phyloP scores from a whole-genome alignment of 2,888 invertebrate species.

The Caenorhabditis uteleia region DNA sequence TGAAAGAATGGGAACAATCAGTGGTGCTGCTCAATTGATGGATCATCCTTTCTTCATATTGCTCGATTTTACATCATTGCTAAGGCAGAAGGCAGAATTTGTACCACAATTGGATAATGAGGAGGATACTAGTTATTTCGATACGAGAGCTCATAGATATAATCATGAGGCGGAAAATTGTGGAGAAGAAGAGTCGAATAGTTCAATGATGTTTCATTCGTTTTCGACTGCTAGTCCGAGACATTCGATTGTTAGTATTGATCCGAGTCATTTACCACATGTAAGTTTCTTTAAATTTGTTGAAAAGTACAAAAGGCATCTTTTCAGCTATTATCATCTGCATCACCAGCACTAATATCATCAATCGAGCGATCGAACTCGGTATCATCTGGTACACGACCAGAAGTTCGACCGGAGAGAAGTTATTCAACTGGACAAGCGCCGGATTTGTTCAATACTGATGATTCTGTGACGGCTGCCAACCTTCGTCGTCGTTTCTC shows the following conservation, averaged over 20 bases:
- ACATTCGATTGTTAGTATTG: conserved; percentile 65
- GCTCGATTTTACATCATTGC: conserved; percentile 92
- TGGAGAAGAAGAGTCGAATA: conserved; percentile 60
- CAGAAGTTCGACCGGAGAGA: conserved; percentile 23
- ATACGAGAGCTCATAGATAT: conserved; percentile 82
- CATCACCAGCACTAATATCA: conserved; percentile 6
- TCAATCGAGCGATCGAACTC: conserved; percentile 31
- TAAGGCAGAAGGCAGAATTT: conserved; percentile 97
- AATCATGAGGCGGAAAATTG: conserved; percentile 71
- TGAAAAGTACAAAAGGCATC: too few relatives aligned
- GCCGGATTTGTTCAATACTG: conserved; percentile 19
- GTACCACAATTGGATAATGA: conserved; percentile 94
- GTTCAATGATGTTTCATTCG: conserved; percentile 56
- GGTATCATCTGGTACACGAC: conserved; percentile 10
- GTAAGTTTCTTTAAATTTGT: conserved; percentile 2
- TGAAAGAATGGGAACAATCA: conserved; percentile 79
- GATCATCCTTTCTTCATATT: conserved; percentile 91
- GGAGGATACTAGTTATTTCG: conserved; percentile 98
- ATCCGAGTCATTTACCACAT: conserved; percentile 48
- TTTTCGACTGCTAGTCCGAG: conserved; percentile 66
- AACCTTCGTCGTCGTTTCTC: conserved; percentile 67
- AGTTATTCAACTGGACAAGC: conserved; percentile 35
- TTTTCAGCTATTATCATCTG: conserved; percentile 15
- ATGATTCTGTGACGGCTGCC: conserved; percentile 49
- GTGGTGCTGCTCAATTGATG: conserved; percentile 82